Percentiles rank a stretch among this genome's conserved stretches.
Conservation (phyloP, 2,797 vertebrate genomes). For the Megaceryle alcyon region DNA sequence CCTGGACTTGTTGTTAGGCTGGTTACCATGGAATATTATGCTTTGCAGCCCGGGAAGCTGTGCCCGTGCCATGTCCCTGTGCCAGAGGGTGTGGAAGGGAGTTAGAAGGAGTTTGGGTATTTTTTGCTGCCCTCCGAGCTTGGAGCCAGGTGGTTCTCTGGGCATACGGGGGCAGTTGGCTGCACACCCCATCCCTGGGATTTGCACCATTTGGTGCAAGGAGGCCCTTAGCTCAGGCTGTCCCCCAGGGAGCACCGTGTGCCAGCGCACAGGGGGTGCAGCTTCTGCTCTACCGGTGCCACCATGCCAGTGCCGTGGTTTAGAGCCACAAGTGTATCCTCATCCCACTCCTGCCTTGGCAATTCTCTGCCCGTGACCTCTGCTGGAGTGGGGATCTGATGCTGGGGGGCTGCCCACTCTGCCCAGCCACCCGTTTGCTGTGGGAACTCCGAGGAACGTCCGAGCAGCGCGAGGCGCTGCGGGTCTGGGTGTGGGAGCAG, state of each 20-base stretch:
- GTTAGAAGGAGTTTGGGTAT: background rate
- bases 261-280: fast-evolving
- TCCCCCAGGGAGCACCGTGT: fast-evolving
- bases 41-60: background rate
- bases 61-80: background rate
- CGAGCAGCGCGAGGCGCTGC: fast-evolving
- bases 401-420: background rate
- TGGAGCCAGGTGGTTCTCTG: background rate
- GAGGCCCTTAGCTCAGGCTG: background rate
- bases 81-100: background rate
- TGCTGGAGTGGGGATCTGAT: fast-evolving
- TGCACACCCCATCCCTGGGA: too few species aligned
- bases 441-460: fast-evolving
- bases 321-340: background rate
- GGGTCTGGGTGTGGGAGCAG: background rate
- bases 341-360: background rate
- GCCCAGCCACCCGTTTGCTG: background rate
- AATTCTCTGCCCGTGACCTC: fast-evolving
- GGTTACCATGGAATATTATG: slow-evolving; percentile 20
- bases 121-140: background rate
- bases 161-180: background rate
- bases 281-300: background rate
- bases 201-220: background rate
- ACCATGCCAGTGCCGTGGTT: too few species aligned
- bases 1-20: background rate